Percentiles rank a stretch among this genome's conserved stretches.
These are phyloP conservation scores for Octonoba sinensis DNA, from an alignment of 2,888 invertebrate species.

Conservation along the genomic window DNA sequence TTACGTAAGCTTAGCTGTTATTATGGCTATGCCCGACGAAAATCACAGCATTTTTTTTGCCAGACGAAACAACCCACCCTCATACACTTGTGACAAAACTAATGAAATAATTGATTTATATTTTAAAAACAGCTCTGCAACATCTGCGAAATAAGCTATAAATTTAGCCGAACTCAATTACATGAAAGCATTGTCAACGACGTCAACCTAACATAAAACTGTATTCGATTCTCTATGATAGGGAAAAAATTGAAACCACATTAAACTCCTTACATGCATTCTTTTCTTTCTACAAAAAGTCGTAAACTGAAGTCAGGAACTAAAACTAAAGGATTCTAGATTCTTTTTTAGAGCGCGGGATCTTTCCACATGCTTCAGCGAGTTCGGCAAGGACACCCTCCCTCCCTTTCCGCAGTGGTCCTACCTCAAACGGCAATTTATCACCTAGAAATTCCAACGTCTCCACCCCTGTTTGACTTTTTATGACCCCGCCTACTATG, in stretches of 20 bases:
- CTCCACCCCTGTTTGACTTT: conserved; percentile 18
- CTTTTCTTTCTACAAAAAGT: conserved; percentile 17
- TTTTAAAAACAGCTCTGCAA: too few relatives aligned
- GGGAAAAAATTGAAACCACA: neutral
- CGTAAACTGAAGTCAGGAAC: conserved; percentile 40
- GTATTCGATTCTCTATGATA: too few relatives aligned
- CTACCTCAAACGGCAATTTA: conserved; percentile 28
- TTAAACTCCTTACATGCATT: conserved; percentile 3
- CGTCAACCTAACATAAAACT: too few relatives aligned
- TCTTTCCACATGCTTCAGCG: conserved; percentile 23
- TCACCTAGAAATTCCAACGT: conserved; percentile 18
- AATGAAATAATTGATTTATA: too few relatives aligned
- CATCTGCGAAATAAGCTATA: too few relatives aligned
- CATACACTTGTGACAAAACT: too few relatives aligned
- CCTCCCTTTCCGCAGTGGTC: neutral
- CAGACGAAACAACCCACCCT: too few relatives aligned
- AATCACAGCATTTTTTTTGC: too few relatives aligned
- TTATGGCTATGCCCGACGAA: too few relatives aligned
- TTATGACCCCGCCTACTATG: conserved; percentile 36
- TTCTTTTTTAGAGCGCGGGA: conserved; percentile 33
- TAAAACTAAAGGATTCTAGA: conserved; percentile 35
- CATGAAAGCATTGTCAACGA: too few relatives aligned
- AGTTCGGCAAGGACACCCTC: neutral
- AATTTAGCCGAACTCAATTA: too few relatives aligned
- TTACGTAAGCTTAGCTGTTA: too few relatives aligned